Base-by-base conservation (phyloP, 1,140 invertebrate genomes). In the Trachymyrmex septentrionalis region DNA sequence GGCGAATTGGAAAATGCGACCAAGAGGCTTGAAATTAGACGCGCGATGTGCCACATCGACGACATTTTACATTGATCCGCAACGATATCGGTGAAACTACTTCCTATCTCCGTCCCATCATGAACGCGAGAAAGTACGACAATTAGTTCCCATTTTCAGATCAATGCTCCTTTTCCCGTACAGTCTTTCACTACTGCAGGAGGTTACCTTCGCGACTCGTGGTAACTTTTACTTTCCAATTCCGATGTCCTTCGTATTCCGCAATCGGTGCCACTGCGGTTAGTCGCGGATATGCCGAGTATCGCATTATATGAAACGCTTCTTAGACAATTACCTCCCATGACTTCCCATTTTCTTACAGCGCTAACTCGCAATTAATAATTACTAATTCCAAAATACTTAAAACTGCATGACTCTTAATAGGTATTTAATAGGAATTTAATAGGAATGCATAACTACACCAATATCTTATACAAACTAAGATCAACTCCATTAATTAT, bases 191-290 rank as follows among this genome's bases (percentile, higher is more conserved):
- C 82, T 81, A 55, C 78, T 77, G 53, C 55, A 61, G 55, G 24
- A 84, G 80, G 27, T 7, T 63, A 24, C 69, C 80, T 87, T 67
- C 38, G 67, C 1, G 30, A 77, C 66, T 63, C 16, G 10, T 44
- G 19, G 16, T 69, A 30, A 89, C 87, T 90, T 89, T 90, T 90
- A 88, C 88, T 90, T 90, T 90, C 85, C 85, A 71, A 55, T 86
- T 87, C 67, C 57, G 57, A 55, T 16, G 48, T 63, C 61, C 66
- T 72, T 86, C 71, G 61, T 61, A 84, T 88, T 78, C 61, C 57
- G 48, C 85, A 30, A 57, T 48, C 75, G 59, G 16, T 86, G 72
- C 55, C 63, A 88, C 44, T 24, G 78, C 87, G 38, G 73, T 81
- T 57, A 61, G 61, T 89, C 69, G 24, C 34, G 24, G 80, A 44